A percentile compares a stretch with the other conserved stretches of the same genome.
Evolutionary conservation across 2,888 invertebrate genomes (phyloP).

Genomic region (Lymantria dispar): DNA sequence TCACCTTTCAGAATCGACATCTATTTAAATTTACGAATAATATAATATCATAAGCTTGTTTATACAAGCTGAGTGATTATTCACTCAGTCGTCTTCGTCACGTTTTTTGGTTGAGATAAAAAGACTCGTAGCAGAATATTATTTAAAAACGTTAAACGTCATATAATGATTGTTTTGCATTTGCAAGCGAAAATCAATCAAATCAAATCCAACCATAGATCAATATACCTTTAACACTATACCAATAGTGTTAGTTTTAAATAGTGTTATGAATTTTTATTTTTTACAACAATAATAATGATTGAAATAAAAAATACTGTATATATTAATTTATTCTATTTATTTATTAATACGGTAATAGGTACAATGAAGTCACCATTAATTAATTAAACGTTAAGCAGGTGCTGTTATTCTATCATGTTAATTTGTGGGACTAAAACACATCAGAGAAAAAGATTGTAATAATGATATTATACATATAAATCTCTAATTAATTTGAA

Average conservation of each 20-base stretch:
- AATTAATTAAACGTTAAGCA: too few species aligned
- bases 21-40: too few species aligned
- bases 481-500: conserved; percentile 14
- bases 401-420: too few species aligned
- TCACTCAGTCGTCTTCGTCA: too few species aligned
- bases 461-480: conserved; percentile 24
- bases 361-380: conserved; percentile 10
- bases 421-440: background rate
- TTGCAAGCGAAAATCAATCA: conserved; percentile 24
- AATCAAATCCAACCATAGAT: background rate
- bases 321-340: conserved; percentile 15
- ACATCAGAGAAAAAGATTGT: conserved; percentile 13
- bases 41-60: too few species aligned
- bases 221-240: too few species aligned
- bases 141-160: conserved; percentile 16
- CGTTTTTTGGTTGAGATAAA: too few species aligned
- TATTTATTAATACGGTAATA: conserved; percentile 7
- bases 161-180: conserved; percentile 7
- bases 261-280: conserved; percentile 21
- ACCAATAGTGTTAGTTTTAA: background rate
- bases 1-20: too few species aligned
- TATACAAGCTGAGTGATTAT: too few species aligned
- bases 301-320: conserved; percentile 5
- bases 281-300: conserved; percentile 19
- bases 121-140: too few species aligned